Conservation (phyloP, 1,140 invertebrate genomes). For the Drosophila asahinai region DNA sequence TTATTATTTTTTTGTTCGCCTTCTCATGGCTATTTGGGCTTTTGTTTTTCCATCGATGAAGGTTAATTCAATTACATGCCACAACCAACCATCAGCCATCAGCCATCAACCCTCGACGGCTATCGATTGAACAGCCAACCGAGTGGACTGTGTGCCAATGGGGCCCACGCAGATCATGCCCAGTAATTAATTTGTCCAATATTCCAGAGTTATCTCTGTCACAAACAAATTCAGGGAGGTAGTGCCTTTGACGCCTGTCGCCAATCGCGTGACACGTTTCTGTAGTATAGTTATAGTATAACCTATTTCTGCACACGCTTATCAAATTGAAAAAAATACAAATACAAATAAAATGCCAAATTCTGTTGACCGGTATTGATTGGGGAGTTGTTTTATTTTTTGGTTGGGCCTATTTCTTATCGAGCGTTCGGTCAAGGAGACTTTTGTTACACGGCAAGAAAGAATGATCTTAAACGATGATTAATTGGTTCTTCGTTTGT, state of each 20-base stretch:
- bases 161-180: conserved; percentile 13
- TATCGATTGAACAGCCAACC: conserved; percentile 56
- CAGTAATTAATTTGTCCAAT: conserved; percentile 48
- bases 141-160: conserved; percentile 37
- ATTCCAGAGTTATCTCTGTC: conserved; percentile 32
- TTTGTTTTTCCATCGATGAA: conserved; percentile 60
- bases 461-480: neutral
- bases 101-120: conserved; percentile 26
- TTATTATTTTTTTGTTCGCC: conserved; percentile 17
- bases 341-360: conserved; percentile 11
- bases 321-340: conserved; percentile 7
- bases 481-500: neutral
- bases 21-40: conserved; percentile 46
- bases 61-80: conserved; percentile 77
- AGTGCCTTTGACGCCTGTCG: conserved; percentile 11
- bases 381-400: neutral
- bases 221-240: conserved; percentile 19
- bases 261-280: conserved; percentile 43
- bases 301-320: conserved; percentile 18
- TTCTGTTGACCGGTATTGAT: conserved; percentile 23
- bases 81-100: conserved; percentile 8
- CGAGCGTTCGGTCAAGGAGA: neutral
- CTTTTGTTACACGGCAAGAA: neutral
- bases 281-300: conserved; percentile 23
- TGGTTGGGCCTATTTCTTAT: conserved; percentile 4